Evolutionary conservation across 1,140 invertebrate species (phyloP).

Genomic region (Drosophila ananassae): DNA sequence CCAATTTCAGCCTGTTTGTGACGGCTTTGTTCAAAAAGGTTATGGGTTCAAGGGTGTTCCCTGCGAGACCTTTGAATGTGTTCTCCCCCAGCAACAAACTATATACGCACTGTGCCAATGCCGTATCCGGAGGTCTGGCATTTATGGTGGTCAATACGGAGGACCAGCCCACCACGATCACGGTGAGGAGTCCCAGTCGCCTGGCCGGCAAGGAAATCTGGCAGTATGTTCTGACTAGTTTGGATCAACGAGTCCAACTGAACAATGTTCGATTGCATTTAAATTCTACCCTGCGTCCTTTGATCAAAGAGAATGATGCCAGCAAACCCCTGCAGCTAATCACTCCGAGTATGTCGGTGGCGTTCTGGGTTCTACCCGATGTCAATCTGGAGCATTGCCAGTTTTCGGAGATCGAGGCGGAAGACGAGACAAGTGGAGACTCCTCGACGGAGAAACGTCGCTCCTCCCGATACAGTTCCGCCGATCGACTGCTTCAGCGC

Average conservation of each 20-base stretch:
- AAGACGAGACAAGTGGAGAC: constrained; percentile 40
- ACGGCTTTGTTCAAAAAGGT: constrained; percentile 78
- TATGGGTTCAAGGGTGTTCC: constrained; percentile 79
- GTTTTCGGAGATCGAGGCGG: constrained; percentile 66
- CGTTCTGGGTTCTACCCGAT: constrained; percentile 76
- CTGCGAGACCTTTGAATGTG: constrained; percentile 61
- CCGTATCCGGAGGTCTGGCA: constrained; percentile 69
- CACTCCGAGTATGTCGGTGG: constrained; percentile 73
- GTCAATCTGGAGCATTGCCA: constrained; percentile 79
- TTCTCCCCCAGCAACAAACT: constrained; percentile 69
- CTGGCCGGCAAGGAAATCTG: constrained; percentile 67
- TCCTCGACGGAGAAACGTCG: constrained; percentile 24
- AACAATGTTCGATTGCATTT: constrained; percentile 62
- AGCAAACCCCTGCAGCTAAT: constrained; percentile 59
- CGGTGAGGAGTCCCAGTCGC: constrained; percentile 58
- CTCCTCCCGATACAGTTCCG: constrained; percentile 59
- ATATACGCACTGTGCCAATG: constrained; percentile 79
- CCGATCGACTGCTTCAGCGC: constrained; percentile 70
- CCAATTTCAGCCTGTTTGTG: constrained; percentile 71
- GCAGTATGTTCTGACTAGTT: constrained; percentile 67
- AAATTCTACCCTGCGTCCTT: constrained; percentile 64
- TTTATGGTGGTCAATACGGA: constrained; percentile 81
- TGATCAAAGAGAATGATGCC: constrained; percentile 56
- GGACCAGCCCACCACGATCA: constrained; percentile 61
- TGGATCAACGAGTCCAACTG: constrained; percentile 54